Conservation (phyloP, 2,888 invertebrate species). For the Raillietiella orientalis region DNA sequence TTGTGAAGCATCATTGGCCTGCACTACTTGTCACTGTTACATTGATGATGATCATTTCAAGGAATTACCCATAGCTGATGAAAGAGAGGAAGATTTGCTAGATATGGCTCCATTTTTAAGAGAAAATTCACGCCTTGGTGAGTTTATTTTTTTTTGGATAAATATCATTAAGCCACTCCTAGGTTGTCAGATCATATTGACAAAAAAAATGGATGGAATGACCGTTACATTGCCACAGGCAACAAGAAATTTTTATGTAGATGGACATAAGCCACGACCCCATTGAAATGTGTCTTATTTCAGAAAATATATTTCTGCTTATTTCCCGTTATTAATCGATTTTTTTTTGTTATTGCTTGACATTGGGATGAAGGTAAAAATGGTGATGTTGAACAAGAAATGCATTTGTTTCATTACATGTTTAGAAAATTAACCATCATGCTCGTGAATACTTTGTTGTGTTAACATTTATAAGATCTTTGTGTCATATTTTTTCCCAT, state of each 20-base stretch:
- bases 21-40: conserved; percentile 94
- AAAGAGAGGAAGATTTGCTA: conserved; percentile 83
- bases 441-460: no score
- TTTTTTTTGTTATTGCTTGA: no score
- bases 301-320: no score
- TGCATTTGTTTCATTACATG: no score
- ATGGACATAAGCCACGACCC: conserved; percentile 79
- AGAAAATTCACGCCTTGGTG: conserved; percentile 70
- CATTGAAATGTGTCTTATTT: no score
- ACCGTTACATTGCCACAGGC: conserved; percentile 47
- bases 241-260: conserved; percentile 87
- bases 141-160: conserved; percentile 6
- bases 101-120: conserved; percentile 87
- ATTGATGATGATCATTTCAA: conserved; percentile 37
- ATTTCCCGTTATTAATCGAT: no score
- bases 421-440: no score
- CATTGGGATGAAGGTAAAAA: no score
- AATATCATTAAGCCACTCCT: conserved; percentile 5
- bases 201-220: conserved; percentile 58
- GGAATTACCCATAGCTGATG: conserved; percentile 40
- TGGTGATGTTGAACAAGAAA: no score
- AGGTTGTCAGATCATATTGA: conserved; percentile 70
- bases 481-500: no score
- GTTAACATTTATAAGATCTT: no score
- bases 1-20: conserved; percentile 91